Evolutionary conservation across 1,140 invertebrate genomes (phyloP), one percentile per base, ranked within the genome.

Genomic region (Ceratoteleas bidentatus): DNA sequence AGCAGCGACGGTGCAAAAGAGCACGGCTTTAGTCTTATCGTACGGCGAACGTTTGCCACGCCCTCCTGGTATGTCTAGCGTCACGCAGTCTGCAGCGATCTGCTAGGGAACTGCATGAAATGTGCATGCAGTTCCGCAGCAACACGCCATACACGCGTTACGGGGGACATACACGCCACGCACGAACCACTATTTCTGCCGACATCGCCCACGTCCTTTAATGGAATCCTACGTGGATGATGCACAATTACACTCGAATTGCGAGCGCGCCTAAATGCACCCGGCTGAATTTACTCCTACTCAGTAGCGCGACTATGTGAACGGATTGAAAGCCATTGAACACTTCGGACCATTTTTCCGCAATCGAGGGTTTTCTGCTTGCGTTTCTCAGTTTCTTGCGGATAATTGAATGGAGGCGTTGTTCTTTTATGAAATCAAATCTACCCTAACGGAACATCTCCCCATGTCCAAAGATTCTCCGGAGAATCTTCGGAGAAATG

Each of bases 41-140:
- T 54, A 16, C 16, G 58, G 11, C 65, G 40, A 58, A 43, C 24
- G 33, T 69, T 57, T 58, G 76, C 76, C 76, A 79, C 76, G 76
- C 76, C 76, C 68, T 79, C 68, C 16, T 50, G 54, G 45, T 70
- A 65, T 62, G 66, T 65, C 53, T 65, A 75, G 77, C 78, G 78
- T 81, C 78, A 81, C 70, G 78, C 78, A 81, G 78, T 81, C 78
- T 81, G 70, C 65, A 57, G 45, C 57, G 77, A 73, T 60, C n/a
- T n/a, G n/a, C n/a, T n/a, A n/a, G n/a, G n/a, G n/a, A n/a, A 62
- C 61, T 61, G 74, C 65, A 72, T 66, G 57, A 57, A 66, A 54
- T 53, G 72, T 65, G 65, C 68, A 69, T 69, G 50, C 74, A 52
- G 33, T 62, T 61, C 52, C 50, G 38, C 68, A 62, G 60, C 60